Evolutionary conservation across 1,140 invertebrate species (phyloP), one percentile per base, ranked within the genome.

Genomic region (Eueides isabella): DNA sequence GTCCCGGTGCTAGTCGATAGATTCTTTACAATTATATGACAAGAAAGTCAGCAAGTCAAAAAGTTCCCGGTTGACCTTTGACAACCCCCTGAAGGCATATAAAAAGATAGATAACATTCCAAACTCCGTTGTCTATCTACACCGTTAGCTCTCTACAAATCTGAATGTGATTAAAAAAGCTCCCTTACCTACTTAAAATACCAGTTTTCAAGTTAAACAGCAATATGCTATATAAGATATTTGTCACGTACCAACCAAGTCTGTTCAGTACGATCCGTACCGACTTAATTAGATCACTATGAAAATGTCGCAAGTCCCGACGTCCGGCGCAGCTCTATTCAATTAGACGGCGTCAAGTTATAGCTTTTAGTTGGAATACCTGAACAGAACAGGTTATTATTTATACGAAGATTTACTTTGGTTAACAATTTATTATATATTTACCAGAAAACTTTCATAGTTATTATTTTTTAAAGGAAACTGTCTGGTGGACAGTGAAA

Each of bases 231-330:
- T n/a, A n/a, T n/a, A 55, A 55, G 48, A 55, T 55, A 55, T 55
- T 55, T 26, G 48, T 55, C 48, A 31, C 33, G 33, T 65, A 33
- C 23, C 35, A 7, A 35, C 2, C 9, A 26, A 55, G 19, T 23
- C n/a, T 55, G 48, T 26, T 19, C 61, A 14, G n/a, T 61, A 14
- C 68, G 30, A 62, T 71, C 68, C 35, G 68, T 29, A 23, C 55
- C 48, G 66, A 35, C 28, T 29, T 74, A 74, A 74, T 74, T 74
- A 74, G 72, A 74, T 74, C 61, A 67, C 72, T 74, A 68, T 74
- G 72, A 67, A 74, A 74, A 74, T 74, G 71, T 68, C 66, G 48
- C 65, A 61, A 67, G 33, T 55, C 48, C 41, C 29, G 65, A 41
- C 72, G 65, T 67, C 71, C 12, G 35, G 19, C 44, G 71, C 23